Base-by-base conservation (phyloP, 2,888 invertebrate species). In the Hydroisotoma schaefferi region DNA sequence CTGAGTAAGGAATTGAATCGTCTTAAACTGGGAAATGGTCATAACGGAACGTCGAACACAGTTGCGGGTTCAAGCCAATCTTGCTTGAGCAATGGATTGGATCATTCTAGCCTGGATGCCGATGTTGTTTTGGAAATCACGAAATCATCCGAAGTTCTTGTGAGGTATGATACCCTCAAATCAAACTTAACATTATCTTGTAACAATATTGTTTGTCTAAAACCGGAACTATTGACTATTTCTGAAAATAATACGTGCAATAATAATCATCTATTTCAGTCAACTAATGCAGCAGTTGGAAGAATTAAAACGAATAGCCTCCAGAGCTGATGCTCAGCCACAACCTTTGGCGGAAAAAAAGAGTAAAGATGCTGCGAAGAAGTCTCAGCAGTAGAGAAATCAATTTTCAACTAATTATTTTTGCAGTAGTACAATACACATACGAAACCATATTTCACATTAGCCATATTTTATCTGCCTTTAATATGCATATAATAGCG, bases 281-380 rank as follows among this genome's bases (percentile, higher is more conserved):
- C 61, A 65, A 49, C 28, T 65, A 18, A 43, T 65, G 40, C 43
- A 52, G 37, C 51, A 65, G 12, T 61, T 65, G 48, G 18, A 29
- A 18, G 29, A 43, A 18, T 56, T 65, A 8, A 58, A 62, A 57
- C 53, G 47, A 47, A 29, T 63, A 12, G 23, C 28, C 12, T 15
- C 20, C 5, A 40, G n/a, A 29, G 15, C 55, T 27, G 51, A 33
- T 22, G 18, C 51, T 27, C 28, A 40, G 20, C 20, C 40, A 15
- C 5, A 40, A 5, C n/a, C n/a, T n/a, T n/a, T n/a, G n/a, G 40
- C n/a, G 20, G 40, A 40, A 40, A 40, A 40, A 40, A 40, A 40
- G 20, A 4, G 8, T 18, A 40, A 40, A 40, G 40, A 40, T 40
- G 15, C 8, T 40, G 40, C 20, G 5, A 40, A 40, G 40, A 40